A percentile compares a stretch with the other conserved stretches of the same genome.
Conservation (phyloP, 2,797 vertebrate species). For the Danio kyathit region DNA sequence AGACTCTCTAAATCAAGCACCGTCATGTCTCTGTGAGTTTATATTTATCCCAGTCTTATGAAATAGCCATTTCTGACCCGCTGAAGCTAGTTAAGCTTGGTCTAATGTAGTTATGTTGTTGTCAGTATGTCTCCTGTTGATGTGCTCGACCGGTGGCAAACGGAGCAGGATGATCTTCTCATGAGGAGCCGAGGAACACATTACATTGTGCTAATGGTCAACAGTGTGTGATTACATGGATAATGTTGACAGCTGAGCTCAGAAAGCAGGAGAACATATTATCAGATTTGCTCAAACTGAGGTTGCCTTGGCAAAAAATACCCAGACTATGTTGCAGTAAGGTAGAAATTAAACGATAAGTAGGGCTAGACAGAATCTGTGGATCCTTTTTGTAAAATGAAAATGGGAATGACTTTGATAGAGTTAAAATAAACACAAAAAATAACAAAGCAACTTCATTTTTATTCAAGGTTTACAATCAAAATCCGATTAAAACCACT, state of each 20-base stretch:
- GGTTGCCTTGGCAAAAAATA: not conserved
- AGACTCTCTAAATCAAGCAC: not conserved
- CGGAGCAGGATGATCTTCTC: slow-evolving; percentile 54
- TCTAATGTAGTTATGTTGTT: slow-evolving; percentile 42
- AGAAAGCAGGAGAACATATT: not conserved
- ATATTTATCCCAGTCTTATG: slow-evolving; percentile 36
- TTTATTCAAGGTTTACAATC: too few species aligned
- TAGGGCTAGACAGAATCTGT: too few species aligned
- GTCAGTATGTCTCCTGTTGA: slow-evolving; percentile 37
- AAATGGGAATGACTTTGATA: too few species aligned
- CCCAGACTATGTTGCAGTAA: not conserved
- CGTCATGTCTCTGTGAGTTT: not conserved
- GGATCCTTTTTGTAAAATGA: too few species aligned
- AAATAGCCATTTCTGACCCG: slow-evolving; percentile 54
- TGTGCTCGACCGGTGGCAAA: slow-evolving; percentile 42
- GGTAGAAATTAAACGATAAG: too few species aligned
- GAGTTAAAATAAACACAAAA: too few species aligned
- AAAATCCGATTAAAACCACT: too few species aligned
- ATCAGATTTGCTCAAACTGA: not conserved
- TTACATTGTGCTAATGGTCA: slow-evolving; percentile 20
- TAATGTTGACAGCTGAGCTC: not conserved
- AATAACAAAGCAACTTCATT: too few species aligned
- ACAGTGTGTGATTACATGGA: not conserved
- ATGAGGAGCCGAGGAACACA: slow-evolving; percentile 36
- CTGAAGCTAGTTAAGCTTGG: slow-evolving; percentile 29